These are phyloP conservation scores for Tachyglossus aculeatus DNA, from an alignment of 2,797 vertebrate species.

Conservation along the genomic window DNA sequence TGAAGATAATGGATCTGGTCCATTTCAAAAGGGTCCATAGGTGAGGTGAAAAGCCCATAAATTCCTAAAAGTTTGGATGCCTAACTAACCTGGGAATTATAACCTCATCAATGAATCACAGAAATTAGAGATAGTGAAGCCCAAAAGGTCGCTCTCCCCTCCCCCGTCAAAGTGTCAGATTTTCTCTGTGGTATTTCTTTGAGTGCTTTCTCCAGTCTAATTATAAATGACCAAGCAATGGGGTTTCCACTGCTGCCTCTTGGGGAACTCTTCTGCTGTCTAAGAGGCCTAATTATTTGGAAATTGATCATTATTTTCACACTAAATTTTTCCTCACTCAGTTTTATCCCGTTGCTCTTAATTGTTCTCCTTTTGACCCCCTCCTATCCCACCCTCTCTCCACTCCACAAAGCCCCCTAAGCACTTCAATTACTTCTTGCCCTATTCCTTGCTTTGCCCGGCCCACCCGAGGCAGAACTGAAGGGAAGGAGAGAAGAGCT, in stretches of 20 bases:
- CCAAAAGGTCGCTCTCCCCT: slow-evolving; percentile 67
- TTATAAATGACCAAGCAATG: slow-evolving; percentile 80
- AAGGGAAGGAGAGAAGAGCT: slow-evolving; percentile 34
- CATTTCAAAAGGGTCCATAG: slow-evolving; percentile 77
- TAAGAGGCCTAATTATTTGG: slow-evolving; percentile 69
- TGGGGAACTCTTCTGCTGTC: slow-evolving; percentile 66
- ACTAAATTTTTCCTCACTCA: slow-evolving; percentile 59
- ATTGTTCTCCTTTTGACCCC: slow-evolving; percentile 38
- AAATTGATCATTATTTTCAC: slow-evolving; percentile 70
- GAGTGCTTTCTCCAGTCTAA: slow-evolving; percentile 76
- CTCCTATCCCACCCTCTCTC: slow-evolving; percentile 46
- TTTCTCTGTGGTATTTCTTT: slow-evolving; percentile 70
- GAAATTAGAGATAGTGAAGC: slow-evolving; percentile 71
- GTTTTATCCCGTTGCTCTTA: slow-evolving; percentile 59
- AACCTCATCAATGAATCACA: slow-evolving; percentile 76
- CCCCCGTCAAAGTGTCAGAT: slow-evolving; percentile 61
- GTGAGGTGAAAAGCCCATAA: slow-evolving; percentile 76
- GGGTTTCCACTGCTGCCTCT: slow-evolving; percentile 72
- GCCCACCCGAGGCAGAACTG: slow-evolving; percentile 41
- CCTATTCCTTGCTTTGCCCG: background rate
- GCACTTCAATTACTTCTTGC: slow-evolving; percentile 38
- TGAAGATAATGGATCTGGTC: slow-evolving; percentile 67
- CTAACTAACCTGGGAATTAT: slow-evolving; percentile 80
- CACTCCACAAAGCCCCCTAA: slow-evolving; percentile 56
- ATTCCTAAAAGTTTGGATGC: slow-evolving; percentile 72